Evolutionary conservation across 2,888 invertebrate genomes (phyloP), one percentile per base, ranked within the genome.

Genomic region (Ceriagrion tenellum): DNA sequence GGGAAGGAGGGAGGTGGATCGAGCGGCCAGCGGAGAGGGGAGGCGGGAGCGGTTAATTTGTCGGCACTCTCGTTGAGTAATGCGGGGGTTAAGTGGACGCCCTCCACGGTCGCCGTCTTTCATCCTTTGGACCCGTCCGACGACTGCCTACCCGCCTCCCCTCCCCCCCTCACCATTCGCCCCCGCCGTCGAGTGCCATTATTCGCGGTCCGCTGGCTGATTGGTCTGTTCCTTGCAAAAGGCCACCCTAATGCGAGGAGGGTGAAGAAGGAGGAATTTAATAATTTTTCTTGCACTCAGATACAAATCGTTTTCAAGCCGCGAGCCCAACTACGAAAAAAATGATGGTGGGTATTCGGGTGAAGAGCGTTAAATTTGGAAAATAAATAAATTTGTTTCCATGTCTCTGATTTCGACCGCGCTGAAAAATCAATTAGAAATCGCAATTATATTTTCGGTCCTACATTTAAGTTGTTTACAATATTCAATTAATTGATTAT

Each of bases 121-220:
- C 81, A 81, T 81, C 81, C 81, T 81, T 81, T 81, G 81, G 81
- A 81, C 81, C 81, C 16, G 35, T 35, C 81, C 81, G 81, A 35
- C 81, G 30, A 35, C 30, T n/a, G 69, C n/a, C 69, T 12, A 2
- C 26, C 26, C 69, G 26, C 12, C 12, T 26, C 23, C 26, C 23
- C 26, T n/a, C n/a, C n/a, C 69, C 3, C n/a, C n/a, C n/a, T n/a
- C 69, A 13, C 4, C 12, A 26, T n/a, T n/a, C 69, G 69, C 69
- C 47, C 47, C n/a, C 30, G 30, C 81, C 81, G 81, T 35, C 35
- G 30, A 81, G 81, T 81, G 81, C 81, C 81, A 81, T 81, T 81
- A 81, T 81, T 81, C 81, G 81, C 81, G 81, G 81, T 81, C 81
- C 81, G 81, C 35, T 81, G 81, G 81, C 81, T 81, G 81, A 81